These are phyloP conservation scores for Lomographa bimaculata DNA, from an alignment of 2,888 invertebrate species.

Conservation along the genomic window DNA sequence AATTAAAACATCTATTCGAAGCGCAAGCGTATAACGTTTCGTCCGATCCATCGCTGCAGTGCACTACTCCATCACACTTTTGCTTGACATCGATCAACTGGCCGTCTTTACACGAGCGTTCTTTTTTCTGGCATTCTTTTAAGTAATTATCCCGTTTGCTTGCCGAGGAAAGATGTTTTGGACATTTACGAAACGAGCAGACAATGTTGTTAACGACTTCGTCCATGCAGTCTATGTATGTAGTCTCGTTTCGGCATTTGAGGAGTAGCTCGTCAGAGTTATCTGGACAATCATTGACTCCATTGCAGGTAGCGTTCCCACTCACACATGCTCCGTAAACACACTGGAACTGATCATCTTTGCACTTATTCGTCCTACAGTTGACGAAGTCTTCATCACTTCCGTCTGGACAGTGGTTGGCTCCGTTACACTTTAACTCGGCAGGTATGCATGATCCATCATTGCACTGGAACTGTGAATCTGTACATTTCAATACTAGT, in stretches of 20 bases:
- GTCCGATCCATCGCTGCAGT: slow-evolving; percentile 24
- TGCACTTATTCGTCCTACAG: slow-evolving; percentile 19
- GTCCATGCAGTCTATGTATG: slow-evolving; percentile 5
- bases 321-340: slow-evolving; percentile 19
- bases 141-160: slow-evolving; percentile 2
- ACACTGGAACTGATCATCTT: slow-evolving; percentile 13
- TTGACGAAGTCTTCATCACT: slow-evolving; percentile 27
- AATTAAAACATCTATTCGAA: slow-evolving; percentile 10
- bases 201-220: slow-evolving; percentile 1
- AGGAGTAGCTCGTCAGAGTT: slow-evolving; percentile 20
- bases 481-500: slow-evolving; percentile 8
- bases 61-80: slow-evolving; percentile 15
- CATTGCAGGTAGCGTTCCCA: slow-evolving; percentile 10
- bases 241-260: slow-evolving; percentile 22
- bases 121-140: slow-evolving; percentile 9
- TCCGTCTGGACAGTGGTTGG: slow-evolving; percentile 17
- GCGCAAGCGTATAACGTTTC: slow-evolving; percentile 18
- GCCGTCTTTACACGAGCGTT: slow-evolving; percentile 17
- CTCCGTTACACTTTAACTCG: slow-evolving; percentile 20
- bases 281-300: slow-evolving; percentile 15
- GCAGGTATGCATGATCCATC: slow-evolving; percentile 21
- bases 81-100: slow-evolving; percentile 6
- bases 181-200: slow-evolving; percentile 3
- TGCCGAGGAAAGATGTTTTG: not conserved
- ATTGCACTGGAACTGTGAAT: slow-evolving; percentile 13